A percentile compares a stretch with the other conserved stretches of the same genome.
Conservation (phyloP, 2,797 vertebrate genomes). For the Diplodus sargus region DNA sequence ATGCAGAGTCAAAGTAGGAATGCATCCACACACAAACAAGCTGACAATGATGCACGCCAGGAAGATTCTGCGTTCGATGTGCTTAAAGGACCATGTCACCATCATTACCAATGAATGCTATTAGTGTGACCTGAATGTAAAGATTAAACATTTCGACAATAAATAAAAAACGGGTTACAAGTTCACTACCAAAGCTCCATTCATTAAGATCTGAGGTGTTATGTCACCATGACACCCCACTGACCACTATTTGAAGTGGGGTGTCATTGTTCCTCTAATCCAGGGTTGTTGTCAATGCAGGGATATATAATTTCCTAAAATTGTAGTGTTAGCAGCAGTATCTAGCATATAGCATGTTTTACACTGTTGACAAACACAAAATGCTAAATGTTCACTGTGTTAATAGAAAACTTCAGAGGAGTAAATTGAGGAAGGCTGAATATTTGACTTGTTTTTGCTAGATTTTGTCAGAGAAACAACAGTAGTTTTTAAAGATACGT, state of each 20-base stretch:
- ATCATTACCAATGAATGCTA: neutral
- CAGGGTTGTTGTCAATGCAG: neutral
- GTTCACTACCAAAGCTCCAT: neutral
- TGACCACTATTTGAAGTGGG: neutral
- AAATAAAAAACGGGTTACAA: too few species aligned
- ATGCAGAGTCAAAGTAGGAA: neutral
- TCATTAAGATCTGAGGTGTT: neutral
- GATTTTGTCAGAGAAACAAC: neutral
- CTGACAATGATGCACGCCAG: neutral
- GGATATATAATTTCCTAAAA: neutral
- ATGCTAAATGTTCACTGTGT: neutral
- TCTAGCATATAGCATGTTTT: neutral
- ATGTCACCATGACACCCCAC: neutral
- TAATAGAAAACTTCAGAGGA: constrained; percentile 14
- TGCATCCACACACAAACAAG: neutral
- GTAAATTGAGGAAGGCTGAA: neutral
- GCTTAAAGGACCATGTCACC: neutral
- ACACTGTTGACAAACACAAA: neutral
- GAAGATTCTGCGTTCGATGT: neutral
- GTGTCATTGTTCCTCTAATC: neutral
- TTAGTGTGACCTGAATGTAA: neutral
- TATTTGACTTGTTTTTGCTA: neutral
- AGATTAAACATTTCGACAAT: neutral
- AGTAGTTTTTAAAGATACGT: constrained; percentile 6
- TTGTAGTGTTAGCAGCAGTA: neutral